These are phyloP conservation scores for Thereva unica DNA, from an alignment of 2,888 invertebrate genomes.

Conservation along the genomic window DNA sequence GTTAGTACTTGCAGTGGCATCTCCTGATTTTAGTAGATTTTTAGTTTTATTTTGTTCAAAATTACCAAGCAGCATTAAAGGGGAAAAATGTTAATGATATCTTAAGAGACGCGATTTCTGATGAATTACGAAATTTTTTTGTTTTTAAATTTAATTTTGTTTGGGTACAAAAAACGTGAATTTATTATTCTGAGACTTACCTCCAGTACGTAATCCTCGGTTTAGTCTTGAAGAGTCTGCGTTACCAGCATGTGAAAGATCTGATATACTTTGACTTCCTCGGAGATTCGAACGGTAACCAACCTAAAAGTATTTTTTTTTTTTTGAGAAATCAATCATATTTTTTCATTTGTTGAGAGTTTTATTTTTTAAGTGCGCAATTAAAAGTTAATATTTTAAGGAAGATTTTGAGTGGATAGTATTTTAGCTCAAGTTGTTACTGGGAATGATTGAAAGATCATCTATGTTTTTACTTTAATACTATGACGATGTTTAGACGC, in stretches of 20 bases:
- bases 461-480: no score
- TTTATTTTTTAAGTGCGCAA: no score
- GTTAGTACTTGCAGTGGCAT: constrained; percentile 33
- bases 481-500: no score
- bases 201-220: constrained; percentile 60
- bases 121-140: constrained; percentile 8
- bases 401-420: no score
- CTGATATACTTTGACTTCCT: constrained; percentile 84
- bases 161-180: not conserved
- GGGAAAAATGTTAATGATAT: constrained; percentile 25
- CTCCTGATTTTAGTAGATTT: constrained; percentile 9
- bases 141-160: not conserved
- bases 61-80: constrained; percentile 38
- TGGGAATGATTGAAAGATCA: no score
- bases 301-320: constrained; percentile 60
- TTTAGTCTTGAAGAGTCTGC: constrained; percentile 54
- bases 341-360: no score
- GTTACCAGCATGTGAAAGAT: constrained; percentile 71
- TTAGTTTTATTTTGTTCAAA: not conserved
- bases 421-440: no score
- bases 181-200: constrained; percentile 47
- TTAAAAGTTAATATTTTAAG: no score
- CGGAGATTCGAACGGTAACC: constrained; percentile 78
- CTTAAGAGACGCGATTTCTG: constrained; percentile 16
- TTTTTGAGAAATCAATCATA: constrained; percentile 1